These are phyloP conservation scores for Drosophila ohnishii DNA, from an alignment of 1,140 invertebrate genomes.

Conservation along the genomic window DNA sequence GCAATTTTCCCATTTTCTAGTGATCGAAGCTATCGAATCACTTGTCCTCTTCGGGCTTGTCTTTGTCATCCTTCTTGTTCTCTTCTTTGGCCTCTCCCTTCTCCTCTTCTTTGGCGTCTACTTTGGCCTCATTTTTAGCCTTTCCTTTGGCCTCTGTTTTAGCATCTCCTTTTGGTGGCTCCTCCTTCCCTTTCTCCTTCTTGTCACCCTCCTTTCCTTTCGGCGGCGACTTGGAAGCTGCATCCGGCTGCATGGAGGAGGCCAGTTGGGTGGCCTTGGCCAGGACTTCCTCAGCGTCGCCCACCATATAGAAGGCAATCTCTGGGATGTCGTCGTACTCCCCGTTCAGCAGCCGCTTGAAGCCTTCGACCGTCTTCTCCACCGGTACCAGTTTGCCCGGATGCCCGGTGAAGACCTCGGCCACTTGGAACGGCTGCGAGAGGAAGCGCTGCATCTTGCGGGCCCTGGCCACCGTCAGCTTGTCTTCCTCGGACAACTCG, in stretches of 20 bases:
- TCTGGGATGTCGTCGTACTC: slow-evolving; percentile 93
- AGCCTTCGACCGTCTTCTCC: slow-evolving; percentile 85
- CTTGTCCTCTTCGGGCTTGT: slow-evolving; percentile 5
- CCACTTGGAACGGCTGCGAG: slow-evolving; percentile 92
- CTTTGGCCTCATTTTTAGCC: slow-evolving; percentile 1
- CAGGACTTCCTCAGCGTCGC: slow-evolving; percentile 89
- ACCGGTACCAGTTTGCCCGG: slow-evolving; percentile 87
- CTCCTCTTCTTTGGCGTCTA: background rate
- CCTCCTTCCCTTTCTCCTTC: background rate
- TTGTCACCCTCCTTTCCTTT: slow-evolving; percentile 10
- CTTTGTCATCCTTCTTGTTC: background rate
- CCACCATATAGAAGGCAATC: slow-evolving; percentile 95
- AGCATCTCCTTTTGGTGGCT: background rate
- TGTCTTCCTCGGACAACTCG: slow-evolving; percentile 93
- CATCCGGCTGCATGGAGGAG: slow-evolving; percentile 55
- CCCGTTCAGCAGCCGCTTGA: slow-evolving; percentile 86
- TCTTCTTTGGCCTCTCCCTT: slow-evolving; percentile 2
- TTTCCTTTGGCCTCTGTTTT: background rate
- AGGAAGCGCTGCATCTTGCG: slow-evolving; percentile 93
- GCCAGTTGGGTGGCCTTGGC: slow-evolving; percentile 90
- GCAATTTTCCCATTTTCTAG: background rate
- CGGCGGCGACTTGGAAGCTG: background rate
- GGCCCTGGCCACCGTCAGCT: slow-evolving; percentile 91
- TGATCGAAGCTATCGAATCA: slow-evolving; percentile 1
- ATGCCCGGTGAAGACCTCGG: slow-evolving; percentile 88